Conservation (phyloP, 2,797 vertebrate genomes). For the Bovichtus variegatus region DNA sequence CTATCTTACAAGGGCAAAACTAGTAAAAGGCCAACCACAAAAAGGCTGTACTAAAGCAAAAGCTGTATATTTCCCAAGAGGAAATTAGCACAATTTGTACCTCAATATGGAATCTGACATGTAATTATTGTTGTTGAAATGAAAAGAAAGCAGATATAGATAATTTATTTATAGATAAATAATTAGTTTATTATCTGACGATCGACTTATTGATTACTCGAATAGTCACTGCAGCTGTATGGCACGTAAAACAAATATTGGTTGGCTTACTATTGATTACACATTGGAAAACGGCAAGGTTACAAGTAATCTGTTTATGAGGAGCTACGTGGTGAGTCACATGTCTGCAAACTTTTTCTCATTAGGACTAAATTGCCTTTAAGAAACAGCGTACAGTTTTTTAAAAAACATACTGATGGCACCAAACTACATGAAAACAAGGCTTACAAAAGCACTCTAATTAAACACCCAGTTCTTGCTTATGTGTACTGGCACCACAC, state of each 20-base stretch:
- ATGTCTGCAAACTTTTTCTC: background rate
- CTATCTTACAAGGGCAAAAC: background rate
- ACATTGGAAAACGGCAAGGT: background rate
- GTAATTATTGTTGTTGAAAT: background rate
- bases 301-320: background rate
- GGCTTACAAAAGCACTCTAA: background rate
- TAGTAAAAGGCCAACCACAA: background rate
- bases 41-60: background rate
- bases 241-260: background rate
- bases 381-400: background rate
- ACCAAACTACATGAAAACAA: background rate
- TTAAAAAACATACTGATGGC: background rate
- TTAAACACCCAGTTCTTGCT: slow-evolving; percentile 2
- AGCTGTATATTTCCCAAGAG: background rate
- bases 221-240: slow-evolving; percentile 2
- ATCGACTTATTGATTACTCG: background rate
- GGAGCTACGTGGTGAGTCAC: background rate
- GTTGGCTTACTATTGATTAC: background rate
- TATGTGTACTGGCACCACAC: background rate
- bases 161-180: too few species aligned
- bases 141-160: too few species aligned
- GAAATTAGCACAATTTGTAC: background rate
- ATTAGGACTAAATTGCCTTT: background rate
- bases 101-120: background rate
- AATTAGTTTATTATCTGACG: too few species aligned